Conservation (phyloP, 2,797 vertebrate species). For the Rhincodon typus region DNA sequence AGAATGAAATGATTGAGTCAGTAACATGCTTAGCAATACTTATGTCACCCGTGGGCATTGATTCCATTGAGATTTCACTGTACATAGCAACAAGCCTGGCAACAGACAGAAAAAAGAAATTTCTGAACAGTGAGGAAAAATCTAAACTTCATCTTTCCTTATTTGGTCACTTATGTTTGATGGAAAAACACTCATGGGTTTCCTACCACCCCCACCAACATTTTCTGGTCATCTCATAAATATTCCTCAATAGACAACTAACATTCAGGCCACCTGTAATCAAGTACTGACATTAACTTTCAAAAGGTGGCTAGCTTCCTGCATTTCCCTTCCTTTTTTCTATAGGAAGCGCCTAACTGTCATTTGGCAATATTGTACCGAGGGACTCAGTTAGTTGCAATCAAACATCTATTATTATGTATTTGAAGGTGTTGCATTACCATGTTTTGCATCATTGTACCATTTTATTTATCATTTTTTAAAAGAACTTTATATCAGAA, state of each 20-base stretch:
- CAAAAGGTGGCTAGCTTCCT: not conserved
- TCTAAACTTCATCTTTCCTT: too few relatives aligned
- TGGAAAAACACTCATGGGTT: not conserved
- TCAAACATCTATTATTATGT: not conserved
- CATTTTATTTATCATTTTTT: not conserved
- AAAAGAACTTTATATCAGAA: not conserved
- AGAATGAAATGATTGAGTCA: not conserved
- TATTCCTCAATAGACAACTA: not conserved
- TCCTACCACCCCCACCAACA: too few relatives aligned
- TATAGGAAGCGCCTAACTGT: not conserved
- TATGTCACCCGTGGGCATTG: not conserved
- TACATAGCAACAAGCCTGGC: constrained; percentile 1
- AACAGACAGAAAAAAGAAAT: not conserved
- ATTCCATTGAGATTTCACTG: not conserved
- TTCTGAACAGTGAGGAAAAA: not conserved
- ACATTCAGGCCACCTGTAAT: not conserved
- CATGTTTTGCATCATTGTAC: too few relatives aligned
- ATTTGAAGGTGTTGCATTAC: too few relatives aligned
- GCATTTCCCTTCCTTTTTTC: not conserved
- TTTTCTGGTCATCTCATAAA: not conserved
- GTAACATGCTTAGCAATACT: not conserved
- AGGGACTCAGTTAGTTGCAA: not conserved
- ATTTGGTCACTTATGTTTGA: not conserved
- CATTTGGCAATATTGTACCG: too few relatives aligned
- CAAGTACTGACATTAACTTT: not conserved